Evolutionary conservation across 1,140 invertebrate genomes (phyloP), one percentile per base, ranked within the genome.

Genomic region (Ips nitidus): DNA sequence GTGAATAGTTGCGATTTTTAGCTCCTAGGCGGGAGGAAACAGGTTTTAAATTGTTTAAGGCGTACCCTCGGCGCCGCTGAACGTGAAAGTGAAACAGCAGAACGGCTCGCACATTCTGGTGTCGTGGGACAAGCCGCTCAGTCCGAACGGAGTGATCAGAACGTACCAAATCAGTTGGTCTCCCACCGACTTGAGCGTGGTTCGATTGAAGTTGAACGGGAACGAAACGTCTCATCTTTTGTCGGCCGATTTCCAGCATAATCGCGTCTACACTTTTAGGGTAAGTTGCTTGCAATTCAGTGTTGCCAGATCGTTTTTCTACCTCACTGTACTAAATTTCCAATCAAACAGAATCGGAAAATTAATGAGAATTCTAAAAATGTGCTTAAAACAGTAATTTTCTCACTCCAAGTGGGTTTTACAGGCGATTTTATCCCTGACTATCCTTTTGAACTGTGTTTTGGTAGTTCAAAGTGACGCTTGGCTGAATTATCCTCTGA

Each of bases 251-350:
- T 93, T 91, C 72, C 81, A 84, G 59, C 83, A 86, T 22, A 84
- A 85, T 36, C 80, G 76, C 2, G 86, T 86, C 62, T 94, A 93
- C 78, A 87, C 87, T 0, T 92, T 94, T 80, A 91, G 89, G 88
- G 90, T 90, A 79, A 82, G 81, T 81, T 58, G 41, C 7, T 3
- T 1, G 1, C 3, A 3, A 22, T 42, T 3, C 53, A 58, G 2
- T 41, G 4, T 60, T 67, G n/a, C 56, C 40, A n/a, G n/a, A n/a
- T n/a, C n/a, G n/a, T n/a, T n/a, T n/a, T n/a, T n/a, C n/a, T n/a
- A n/a, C n/a, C n/a, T n/a, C n/a, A n/a, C n/a, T n/a, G 2, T 41
- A 41, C 36, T n/a, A 2, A 66, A 38, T 66, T 3, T 60, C 41
- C 22, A 0, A 22, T 22, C 22, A 22, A 22, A 22, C 22, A 22